These are phyloP conservation scores for Penelope pileata DNA, from an alignment of 2,113 vertebrate species.

Conservation along the genomic window DNA sequence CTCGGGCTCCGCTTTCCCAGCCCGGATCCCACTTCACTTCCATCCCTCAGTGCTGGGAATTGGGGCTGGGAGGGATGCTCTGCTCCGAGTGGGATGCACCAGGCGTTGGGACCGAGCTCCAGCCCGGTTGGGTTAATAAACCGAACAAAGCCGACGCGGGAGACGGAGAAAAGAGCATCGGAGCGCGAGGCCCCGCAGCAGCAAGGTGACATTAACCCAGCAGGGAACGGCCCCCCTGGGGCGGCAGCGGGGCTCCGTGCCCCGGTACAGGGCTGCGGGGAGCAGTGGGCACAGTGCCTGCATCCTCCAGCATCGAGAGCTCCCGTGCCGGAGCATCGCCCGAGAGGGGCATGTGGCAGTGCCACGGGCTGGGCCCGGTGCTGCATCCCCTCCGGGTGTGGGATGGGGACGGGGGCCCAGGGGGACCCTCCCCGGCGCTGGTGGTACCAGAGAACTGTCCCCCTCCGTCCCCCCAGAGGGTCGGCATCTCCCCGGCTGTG, in stretches of 20 bases:
- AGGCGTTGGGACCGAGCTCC: background rate
- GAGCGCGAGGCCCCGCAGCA: background rate
- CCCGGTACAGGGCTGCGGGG: rapidly evolving
- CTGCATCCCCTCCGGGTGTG: rapidly evolving
- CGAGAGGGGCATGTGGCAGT: background rate
- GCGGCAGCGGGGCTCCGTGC: rapidly evolving
- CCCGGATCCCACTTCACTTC: conserved; percentile 42
- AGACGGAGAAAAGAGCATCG: background rate
- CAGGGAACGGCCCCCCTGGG: background rate
- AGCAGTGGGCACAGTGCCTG: rapidly evolving
- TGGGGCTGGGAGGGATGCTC: background rate
- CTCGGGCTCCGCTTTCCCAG: conserved; percentile 14
- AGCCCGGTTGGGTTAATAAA: background rate
- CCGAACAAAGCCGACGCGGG: background rate
- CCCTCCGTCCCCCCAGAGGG: background rate
- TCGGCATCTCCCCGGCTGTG: conserved; percentile 25
- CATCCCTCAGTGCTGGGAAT: background rate
- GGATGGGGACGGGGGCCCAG: background rate
- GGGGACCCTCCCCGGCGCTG: rapidly evolving
- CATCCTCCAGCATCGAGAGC: background rate
- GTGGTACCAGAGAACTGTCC: rapidly evolving
- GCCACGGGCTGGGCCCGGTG: background rate
- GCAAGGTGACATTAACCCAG: conserved; percentile 54
- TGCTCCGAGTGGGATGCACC: background rate
- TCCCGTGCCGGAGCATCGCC: background rate